Evolutionary conservation across 2,888 invertebrate genomes (phyloP), one percentile per base, ranked within the genome.

Genomic region (Glomeris marginata): DNA sequence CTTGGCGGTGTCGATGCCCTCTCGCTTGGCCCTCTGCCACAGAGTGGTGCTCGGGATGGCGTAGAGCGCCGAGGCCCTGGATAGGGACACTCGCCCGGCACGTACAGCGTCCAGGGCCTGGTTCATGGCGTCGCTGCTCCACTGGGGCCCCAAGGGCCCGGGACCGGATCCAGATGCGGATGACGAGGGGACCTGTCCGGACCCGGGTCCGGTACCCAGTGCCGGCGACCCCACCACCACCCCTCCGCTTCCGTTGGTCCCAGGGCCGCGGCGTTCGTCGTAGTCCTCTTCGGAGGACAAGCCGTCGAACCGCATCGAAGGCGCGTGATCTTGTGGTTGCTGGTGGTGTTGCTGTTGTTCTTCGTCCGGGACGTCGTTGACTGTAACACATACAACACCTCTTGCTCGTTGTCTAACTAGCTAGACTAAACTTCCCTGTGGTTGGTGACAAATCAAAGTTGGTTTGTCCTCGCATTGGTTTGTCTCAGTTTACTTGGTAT

Each of bases 1-100:
- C 72, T 88, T 88, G 52, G 87, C 87, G 54, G 87, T 87, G 69
- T 86, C 86, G 66, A 88, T 88, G 58, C 87, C 87, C 63, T 85
- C 71, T 41, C 56, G 50, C 69, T 87, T 87, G 35, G 87, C 87
- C 58, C 87, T 75, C 69, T 88, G 88, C 87, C 88, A 88, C 36
- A 88, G 72, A 13, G 87, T 88, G 46, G 88, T 88, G 49, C 87
- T 86, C 47, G 88, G 88, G 62, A 88, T 88, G 57, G 87, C 86
- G 67, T 81, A 88, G 20, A 81, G 81, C 41, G 85, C 80, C 15
- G 83, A 81, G 48, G 84, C 82, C 72, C 86, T 86, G 53, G 87
- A 87, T 54, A 88, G 75, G 62, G 85, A 87, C 86, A 88, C 86
- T 63, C 84, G 80, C 65, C 85, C 85, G 64, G 80, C 82, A 65